A percentile compares a stretch with the other conserved stretches of the same genome.
These are phyloP conservation scores for Panthera leo DNA, from an alignment of 2,113 vertebrate species.

Conservation along the genomic window DNA sequence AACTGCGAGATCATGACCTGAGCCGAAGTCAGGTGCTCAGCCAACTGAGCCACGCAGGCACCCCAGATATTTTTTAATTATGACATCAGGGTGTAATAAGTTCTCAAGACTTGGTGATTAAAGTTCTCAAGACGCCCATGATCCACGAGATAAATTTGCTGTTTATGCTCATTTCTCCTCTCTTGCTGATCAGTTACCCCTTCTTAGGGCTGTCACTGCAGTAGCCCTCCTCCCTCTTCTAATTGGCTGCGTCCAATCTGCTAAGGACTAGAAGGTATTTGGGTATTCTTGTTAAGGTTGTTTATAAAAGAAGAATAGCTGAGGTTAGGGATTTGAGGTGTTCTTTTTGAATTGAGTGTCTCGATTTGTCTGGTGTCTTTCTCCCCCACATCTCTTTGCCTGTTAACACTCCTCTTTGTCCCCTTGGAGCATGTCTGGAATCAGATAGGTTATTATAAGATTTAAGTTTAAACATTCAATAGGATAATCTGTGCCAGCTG, in stretches of 20 bases:
- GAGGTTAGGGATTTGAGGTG: not conserved
- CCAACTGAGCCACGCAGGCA: too few relatives aligned
- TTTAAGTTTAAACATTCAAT: not conserved
- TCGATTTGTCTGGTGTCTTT: not conserved
- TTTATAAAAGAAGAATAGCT: not conserved
- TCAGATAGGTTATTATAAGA: not conserved
- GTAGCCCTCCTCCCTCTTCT: not conserved
- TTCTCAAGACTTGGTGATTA: not conserved
- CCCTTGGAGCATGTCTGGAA: not conserved
- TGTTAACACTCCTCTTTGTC: not conserved
- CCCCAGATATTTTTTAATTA: not conserved
- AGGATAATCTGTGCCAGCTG: not conserved
- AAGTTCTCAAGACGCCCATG: rapidly evolving
- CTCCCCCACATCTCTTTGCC: not conserved
- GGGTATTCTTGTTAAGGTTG: not conserved
- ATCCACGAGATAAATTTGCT: not conserved
- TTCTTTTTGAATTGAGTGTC: not conserved
- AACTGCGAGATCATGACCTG: too few relatives aligned
- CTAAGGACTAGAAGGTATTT: not conserved
- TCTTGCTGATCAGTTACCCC: not conserved
- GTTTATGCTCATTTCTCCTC: not conserved
- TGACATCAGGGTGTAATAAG: not conserved
- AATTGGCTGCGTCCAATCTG: not conserved
- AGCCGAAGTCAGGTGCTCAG: too few relatives aligned
- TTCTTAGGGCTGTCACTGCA: not conserved